Base-by-base conservation (phyloP, 2,888 invertebrate species). In the Syrista parreyssii region DNA sequence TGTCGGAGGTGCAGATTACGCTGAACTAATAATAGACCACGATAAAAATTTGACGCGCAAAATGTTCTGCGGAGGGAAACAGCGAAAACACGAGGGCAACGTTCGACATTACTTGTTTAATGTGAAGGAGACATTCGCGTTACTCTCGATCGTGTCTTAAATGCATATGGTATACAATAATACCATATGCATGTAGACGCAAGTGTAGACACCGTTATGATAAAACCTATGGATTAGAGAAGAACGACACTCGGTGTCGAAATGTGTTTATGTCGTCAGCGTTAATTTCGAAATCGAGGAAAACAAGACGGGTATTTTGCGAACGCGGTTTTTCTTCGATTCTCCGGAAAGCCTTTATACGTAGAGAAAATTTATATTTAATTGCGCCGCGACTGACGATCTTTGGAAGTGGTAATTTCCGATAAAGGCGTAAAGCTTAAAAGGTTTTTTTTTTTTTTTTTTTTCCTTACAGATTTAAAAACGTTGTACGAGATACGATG, bases 21-120 rank as follows among this genome's bases (percentile, higher is more conserved):
- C 83, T 84, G 86, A 79, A 87, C 89, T 90, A 90, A 90, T 90
- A 89, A 90, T 90, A 90, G 89, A 88, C 84, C 81, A 85, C 78
- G 89, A 90, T 90, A 89, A 87, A 89, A 87, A 89, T 89, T 89
- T 86, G 86, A 88, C 83, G 88, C 88, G 88, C 86, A 88, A 88
- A 89, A 89, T 86, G 83, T 78, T 82, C 79, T 79, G 80, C 81
- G 82, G 83, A 79, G 83, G 83, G 85, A 86, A 85, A 83, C 84
- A 83, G 84, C 84, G 83, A 87, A 86, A 87, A 88, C 85, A 86
- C 84, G 86, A 80, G 87, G 85, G 87, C 87, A 89, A 87, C 85
- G 89, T 80, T 86, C 88, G 83, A 76, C 81, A 82, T 33, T 71
- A 31, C 15, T 71, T 71, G 31, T 71, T 71, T 55, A 55, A 55